These are phyloP conservation scores for Nomada goodeniana DNA, from an alignment of 2,888 invertebrate genomes.

Conservation along the genomic window DNA sequence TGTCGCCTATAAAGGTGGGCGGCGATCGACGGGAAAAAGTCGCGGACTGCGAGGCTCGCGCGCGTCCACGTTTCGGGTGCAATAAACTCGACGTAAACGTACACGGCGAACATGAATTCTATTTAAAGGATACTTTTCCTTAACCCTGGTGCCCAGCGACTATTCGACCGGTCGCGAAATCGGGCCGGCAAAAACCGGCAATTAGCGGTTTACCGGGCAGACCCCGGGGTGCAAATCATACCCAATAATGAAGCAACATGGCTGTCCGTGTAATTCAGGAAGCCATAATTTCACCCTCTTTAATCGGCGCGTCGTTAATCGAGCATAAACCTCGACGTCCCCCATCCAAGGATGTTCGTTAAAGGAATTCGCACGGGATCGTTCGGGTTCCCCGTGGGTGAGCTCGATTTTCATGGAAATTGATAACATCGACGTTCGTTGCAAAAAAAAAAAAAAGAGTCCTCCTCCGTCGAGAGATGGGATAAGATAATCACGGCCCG, in stretches of 20 bases:
- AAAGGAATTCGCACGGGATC: constrained; percentile 11
- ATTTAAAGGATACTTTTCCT: background rate
- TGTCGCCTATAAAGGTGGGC: background rate
- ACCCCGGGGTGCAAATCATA: constrained; percentile 13
- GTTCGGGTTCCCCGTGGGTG: background rate
- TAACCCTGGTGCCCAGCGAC: background rate
- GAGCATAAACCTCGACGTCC: constrained; percentile 12
- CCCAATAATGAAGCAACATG: constrained; percentile 28
- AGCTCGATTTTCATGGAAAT: background rate
- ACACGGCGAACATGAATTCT: background rate
- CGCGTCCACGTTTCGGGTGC: background rate
- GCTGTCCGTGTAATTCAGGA: constrained; percentile 20
- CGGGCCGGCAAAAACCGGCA: constrained; percentile 1
- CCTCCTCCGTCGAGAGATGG: background rate
- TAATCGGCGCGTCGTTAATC: constrained; percentile 21
- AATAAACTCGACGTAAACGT: background rate
- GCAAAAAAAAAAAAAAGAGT: constrained; percentile 1
- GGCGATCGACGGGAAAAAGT: background rate
- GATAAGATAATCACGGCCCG: background rate
- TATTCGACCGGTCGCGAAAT: background rate
- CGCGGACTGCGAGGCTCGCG: background rate
- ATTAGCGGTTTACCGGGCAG: constrained; percentile 12
- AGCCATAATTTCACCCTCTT: constrained; percentile 25
- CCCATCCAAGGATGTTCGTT: constrained; percentile 7
- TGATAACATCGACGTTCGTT: background rate